phyloP scores from a whole-genome alignment of 2,797 vertebrate species.

The Ptychobarbus kaznakovi region DNA sequence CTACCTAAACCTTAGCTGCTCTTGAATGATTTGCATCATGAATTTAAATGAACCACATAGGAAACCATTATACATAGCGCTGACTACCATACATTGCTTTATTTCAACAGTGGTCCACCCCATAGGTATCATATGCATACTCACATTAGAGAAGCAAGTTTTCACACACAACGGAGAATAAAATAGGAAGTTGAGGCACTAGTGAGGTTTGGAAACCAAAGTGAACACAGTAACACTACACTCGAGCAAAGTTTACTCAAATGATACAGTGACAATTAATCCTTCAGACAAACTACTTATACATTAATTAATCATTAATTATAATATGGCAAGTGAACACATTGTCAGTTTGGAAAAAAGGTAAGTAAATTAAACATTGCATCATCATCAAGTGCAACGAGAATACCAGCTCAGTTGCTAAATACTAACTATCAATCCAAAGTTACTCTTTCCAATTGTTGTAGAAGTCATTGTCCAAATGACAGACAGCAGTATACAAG shows the following conservation, averaged over 20 bases:
- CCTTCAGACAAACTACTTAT: not conserved
- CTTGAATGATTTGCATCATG: not conserved
- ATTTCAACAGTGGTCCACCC: constrained; percentile 4
- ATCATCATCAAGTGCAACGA: constrained; percentile 31
- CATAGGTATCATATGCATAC: not conserved
- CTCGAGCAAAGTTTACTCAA: constrained; percentile 18
- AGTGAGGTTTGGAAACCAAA: not conserved
- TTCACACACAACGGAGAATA: not conserved
- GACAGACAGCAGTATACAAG: not conserved
- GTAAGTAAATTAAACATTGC: constrained; percentile 3
- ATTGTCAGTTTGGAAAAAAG: not conserved
- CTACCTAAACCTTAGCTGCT: not conserved
- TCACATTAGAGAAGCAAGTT: not conserved
- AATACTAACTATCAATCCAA: not conserved
- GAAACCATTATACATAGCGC: not conserved
- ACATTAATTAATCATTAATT: not conserved
- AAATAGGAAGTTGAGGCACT: not conserved
- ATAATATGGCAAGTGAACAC: not conserved
- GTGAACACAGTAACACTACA: not conserved
- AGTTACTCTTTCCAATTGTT: not conserved
- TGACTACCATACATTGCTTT: not conserved
- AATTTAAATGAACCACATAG: not conserved
- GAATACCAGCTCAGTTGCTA: constrained; percentile 47
- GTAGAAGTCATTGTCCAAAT: constrained; percentile 14
- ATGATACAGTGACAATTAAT: not conserved